phyloP scores from a whole-genome alignment of 2,888 invertebrate species.

The Desoria tigrina region DNA sequence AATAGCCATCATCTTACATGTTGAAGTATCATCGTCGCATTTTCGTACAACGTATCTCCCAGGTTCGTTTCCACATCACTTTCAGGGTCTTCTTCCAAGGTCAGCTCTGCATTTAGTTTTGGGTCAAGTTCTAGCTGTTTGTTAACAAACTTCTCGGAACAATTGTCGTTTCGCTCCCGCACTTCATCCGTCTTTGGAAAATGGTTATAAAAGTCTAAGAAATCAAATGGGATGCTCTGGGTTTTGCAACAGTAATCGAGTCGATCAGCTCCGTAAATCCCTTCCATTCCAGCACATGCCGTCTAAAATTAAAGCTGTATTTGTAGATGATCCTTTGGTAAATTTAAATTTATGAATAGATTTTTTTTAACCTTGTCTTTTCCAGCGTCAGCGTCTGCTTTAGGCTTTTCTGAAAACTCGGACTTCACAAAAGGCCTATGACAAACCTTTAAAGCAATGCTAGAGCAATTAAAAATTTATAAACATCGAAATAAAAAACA shows the following conservation, averaged over 20 bases:
- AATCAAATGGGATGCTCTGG: constrained; percentile 21
- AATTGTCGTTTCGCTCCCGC: neutral
- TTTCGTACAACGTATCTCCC: neutral
- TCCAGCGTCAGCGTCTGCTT: no score
- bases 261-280: neutral
- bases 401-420: neutral
- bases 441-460: constrained; percentile 12
- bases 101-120: neutral
- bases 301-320: constrained; percentile 10
- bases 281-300: constrained; percentile 24
- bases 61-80: neutral
- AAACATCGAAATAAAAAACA: neutral
- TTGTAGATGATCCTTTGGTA: no score
- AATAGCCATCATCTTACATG: no score
- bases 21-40: neutral
- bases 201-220: neutral
- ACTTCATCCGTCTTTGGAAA: constrained; percentile 2
- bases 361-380: no score
- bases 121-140: constrained; percentile 19
- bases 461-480: neutral
- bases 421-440: constrained; percentile 22
- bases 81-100: neutral
- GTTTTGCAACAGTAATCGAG: constrained; percentile 33
- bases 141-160: constrained; percentile 16
- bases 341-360: neutral